A percentile compares a stretch with the other conserved stretches of the same genome.
Evolutionary conservation across 2,797 vertebrate species (phyloP).

Genomic region (Pitangus sulphuratus): DNA sequence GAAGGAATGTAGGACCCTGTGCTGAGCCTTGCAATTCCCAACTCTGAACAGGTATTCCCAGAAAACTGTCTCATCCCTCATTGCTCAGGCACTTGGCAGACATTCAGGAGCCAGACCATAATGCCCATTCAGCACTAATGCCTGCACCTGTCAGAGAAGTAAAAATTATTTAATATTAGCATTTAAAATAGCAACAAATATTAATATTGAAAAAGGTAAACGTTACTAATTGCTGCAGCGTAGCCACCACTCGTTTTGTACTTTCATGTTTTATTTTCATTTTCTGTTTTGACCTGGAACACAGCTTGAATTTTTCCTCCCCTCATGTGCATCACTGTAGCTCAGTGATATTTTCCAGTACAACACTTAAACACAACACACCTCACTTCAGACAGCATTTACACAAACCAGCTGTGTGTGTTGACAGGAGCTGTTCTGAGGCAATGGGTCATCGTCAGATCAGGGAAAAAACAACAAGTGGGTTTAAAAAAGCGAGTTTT

Average conservation of each 20-base stretch:
- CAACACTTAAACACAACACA: not conserved
- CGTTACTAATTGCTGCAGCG: not conserved
- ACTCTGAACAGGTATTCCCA: not conserved
- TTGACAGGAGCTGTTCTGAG: not conserved
- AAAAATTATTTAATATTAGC: not conserved
- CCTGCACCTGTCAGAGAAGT: not conserved
- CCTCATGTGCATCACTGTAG: not conserved
- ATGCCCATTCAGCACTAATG: not conserved
- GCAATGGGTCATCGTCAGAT: not conserved
- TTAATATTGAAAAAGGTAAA: not conserved
- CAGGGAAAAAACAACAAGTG: not conserved
- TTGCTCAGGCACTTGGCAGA: not conserved
- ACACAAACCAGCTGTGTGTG: not conserved
- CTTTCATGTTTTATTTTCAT: not conserved
- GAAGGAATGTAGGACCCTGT: not conserved
- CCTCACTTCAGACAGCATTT: not conserved
- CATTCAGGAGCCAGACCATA: not conserved
- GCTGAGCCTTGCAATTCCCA: not conserved
- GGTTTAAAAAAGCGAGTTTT: not conserved
- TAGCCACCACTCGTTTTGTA: not conserved
- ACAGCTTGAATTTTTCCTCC: not conserved
- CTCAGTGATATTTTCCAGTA: not conserved
- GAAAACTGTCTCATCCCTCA: not conserved
- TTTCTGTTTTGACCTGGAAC: not conserved
- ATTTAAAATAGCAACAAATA: not conserved